These are phyloP conservation scores for Leptarthrus brevirostris DNA, from an alignment of 2,888 invertebrate genomes.

Conservation along the genomic window DNA sequence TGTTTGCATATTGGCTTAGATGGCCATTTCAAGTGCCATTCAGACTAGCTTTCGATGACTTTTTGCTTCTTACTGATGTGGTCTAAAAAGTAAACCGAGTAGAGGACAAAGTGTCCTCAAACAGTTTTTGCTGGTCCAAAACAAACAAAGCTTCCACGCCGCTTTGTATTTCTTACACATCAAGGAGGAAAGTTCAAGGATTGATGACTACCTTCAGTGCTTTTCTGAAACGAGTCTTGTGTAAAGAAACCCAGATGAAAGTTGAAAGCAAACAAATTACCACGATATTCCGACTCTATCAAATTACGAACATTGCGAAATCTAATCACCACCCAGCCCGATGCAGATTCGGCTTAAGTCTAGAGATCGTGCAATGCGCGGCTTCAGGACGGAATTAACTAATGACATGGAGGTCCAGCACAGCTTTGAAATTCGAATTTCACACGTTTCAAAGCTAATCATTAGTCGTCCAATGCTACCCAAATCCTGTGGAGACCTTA, in stretches of 20 bases:
- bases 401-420: not conserved
- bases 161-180: not conserved
- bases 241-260: not conserved
- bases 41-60: conserved; percentile 10
- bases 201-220: not conserved
- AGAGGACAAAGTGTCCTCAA: conserved; percentile 37
- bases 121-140: conserved; percentile 35
- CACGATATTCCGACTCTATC: not conserved
- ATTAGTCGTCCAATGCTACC: too few relatives aligned
- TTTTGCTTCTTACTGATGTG: not conserved
- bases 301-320: not conserved
- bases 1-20: conserved; percentile 44
- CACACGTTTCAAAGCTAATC: not conserved
- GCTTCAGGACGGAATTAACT: not conserved
- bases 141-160: conserved; percentile 19
- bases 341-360: not conserved
- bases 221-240: not conserved
- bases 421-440: not conserved
- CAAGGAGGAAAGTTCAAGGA: conserved; percentile 3
- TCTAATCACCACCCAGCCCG: not conserved
- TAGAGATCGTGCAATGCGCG: too few relatives aligned
- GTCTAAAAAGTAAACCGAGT: not conserved
- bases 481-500: not conserved
- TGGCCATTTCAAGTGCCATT: conserved; percentile 30
- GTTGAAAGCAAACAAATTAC: not conserved